Conservation (phyloP, 2,113 vertebrate species). For the Microcebus tavaratra region DNA sequence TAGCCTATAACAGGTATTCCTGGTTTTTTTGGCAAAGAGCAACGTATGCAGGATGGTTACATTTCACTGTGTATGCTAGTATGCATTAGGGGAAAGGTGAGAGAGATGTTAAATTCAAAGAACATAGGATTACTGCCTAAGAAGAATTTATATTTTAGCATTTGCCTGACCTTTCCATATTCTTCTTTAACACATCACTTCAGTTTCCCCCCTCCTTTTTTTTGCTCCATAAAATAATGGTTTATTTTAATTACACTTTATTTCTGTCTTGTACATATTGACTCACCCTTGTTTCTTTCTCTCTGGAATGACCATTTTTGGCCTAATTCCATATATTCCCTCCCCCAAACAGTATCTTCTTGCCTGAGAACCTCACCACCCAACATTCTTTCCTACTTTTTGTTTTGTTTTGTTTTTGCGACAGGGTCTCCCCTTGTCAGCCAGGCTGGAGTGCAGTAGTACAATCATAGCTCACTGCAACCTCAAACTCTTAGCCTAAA, state of each 20-base stretch:
- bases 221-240: background rate
- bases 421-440: no score
- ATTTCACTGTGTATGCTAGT: background rate
- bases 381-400: background rate
- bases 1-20: background rate
- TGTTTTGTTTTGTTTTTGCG: no score
- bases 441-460: no score
- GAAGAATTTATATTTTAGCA: background rate
- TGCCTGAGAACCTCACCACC: background rate
- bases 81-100: background rate
- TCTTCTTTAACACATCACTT: constrained; percentile 6
- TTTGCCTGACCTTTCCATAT: constrained; percentile 8
- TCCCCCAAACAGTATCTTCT: background rate
- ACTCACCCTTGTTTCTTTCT: background rate
- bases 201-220: background rate
- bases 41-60: background rate
- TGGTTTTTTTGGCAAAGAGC: background rate
- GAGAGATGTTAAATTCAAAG: background rate
- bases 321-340: background rate
- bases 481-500: no score
- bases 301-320: background rate
- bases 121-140: background rate
- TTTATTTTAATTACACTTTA: background rate
- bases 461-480: no score
- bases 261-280: background rate